Base-by-base conservation (phyloP, 2,797 vertebrate species). In the Tokudaia tokunoshimensis region DNA sequence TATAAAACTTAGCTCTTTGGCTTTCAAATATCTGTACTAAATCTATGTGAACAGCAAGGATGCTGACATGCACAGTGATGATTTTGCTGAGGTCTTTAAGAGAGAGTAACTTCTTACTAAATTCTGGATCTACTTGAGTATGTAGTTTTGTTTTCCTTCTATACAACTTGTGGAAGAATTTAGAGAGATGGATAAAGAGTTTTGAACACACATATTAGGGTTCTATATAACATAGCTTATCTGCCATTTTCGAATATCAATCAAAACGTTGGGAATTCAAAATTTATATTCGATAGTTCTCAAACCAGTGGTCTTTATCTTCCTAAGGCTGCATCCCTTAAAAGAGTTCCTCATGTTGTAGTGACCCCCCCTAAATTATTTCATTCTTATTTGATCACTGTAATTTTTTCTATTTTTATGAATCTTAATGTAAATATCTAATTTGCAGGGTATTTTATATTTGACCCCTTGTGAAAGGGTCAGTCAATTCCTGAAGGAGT, bases 211-310 rank as follows among this genome's bases (percentile, higher is more conserved):
- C 3, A 34, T 41, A 17, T 6, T 41, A n/a, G 29, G 2, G 34
- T 57, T 79, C 10, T 72, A 13, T 89, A 1, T 84, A 47, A 6
- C 29, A 65, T 65, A 85, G 50, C 47, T 41, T 80, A 94, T 72
- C 15, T 74, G 50, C 57, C 79, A 67, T 72, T 61, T 5, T 92
- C 13, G 7, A 92, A 41, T 37, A 84, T 89, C 89, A 85, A 22
- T n/a, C 17, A 61, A 2, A 44, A 75, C 22, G 61, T 44, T 14
- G 59, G 7, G 5, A 59, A 31, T 74, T 57, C 67, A 74, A 22
- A 52, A 34, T 44, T 85, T 31, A 75, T 75, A 29, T 59, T 31
- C 57, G 86, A 92, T 93, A 97, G 84, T 89, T 96, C 41, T 86
- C 89, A 95, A 52, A 94, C 19, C 29, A 9, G 6, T 17, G 20